Base-by-base conservation (phyloP, 2,113 vertebrate species). In the Tylochromis polylepis region DNA sequence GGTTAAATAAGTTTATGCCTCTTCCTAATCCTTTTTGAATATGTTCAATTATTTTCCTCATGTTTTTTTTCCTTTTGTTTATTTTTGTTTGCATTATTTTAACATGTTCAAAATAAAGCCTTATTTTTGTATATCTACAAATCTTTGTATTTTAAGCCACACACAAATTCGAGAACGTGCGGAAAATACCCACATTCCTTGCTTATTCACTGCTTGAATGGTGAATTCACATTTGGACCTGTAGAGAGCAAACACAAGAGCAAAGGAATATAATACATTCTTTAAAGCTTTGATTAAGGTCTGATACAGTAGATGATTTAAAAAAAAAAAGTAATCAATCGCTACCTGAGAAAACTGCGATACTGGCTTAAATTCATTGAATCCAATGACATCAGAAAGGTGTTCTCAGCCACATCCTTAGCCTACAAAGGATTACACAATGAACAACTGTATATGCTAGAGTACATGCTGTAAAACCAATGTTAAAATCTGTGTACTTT, bases 141-240 rank as follows among this genome's bases (percentile, higher is more conserved):
- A 27, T 72, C 22, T 11, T 46, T 46, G 20, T 15, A 41, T 41
- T 22, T 22, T 67, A 67, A 46, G 38, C 8, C 41, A 72, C 22
- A 72, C 16, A 0, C 1, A 78, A 82, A 75, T 49, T 65, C n/a
- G 11, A 65, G 60, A 65, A 83, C 2, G n/a, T 29, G 38, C 4
- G 0, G 3, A 11, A 43, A 43, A 82, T 29, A 96, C 97, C 81
- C 83, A 99, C 98, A 97, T 97, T 91, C 98, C 98, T 6, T 96
- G 96, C 60, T 97, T 98, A 93, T 98, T 98, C 94, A 99, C 97
- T 89, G 98, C 98, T 88, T 98, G 97, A 86, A 99, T 99, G 65
- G 89, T 96, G 93, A 99, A 99, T 85, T 96, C 82, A 16, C 95
- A 95, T 95, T 96, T 99, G 86, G 98, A 97, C 86, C 98, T 99